Percentiles rank a stretch among this genome's conserved stretches.
Evolutionary conservation across 2,888 invertebrate genomes (phyloP).

Genomic region (Priapulus caudatus): DNA sequence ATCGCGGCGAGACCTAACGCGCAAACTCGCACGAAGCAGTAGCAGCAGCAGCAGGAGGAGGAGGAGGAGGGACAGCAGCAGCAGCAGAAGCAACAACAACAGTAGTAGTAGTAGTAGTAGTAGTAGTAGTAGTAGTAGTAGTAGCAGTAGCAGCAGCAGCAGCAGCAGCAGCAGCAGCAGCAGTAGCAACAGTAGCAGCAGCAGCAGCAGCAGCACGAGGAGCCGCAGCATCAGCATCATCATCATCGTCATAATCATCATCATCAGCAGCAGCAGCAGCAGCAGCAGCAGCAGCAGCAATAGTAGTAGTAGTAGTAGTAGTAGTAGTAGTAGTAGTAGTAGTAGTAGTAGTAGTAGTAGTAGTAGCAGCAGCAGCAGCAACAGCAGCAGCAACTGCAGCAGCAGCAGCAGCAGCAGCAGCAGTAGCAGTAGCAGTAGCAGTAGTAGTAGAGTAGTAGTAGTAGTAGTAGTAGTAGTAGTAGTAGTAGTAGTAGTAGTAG

Average conservation of each 20-base stretch:
- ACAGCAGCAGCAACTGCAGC: constrained; percentile 1
- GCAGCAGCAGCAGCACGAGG: constrained; percentile 37
- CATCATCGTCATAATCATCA: constrained; percentile 6
- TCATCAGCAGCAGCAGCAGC: constrained; percentile 6
- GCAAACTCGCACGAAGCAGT: too few species aligned
- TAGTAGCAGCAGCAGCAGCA: constrained; percentile 3
- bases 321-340: constrained; percentile 3
- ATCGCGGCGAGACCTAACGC: too few species aligned
- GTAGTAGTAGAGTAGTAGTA: constrained; percentile 3
- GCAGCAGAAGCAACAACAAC: not conserved
- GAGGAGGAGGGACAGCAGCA: too few species aligned
- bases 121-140: constrained; percentile 3
- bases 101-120: constrained; percentile 3
- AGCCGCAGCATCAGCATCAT: constrained; percentile 34
- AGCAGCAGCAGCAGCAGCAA: not conserved
- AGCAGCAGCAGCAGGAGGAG: too few species aligned
- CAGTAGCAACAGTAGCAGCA: constrained; percentile 10
- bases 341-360: constrained; percentile 3
- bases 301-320: constrained; percentile 3
- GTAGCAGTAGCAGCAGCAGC: constrained; percentile 3
- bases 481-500: constrained; percentile 3
- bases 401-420: constrained; percentile 3
- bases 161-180: constrained; percentile 6
- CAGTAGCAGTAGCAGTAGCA: constrained; percentile 3
- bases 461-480: constrained; percentile 3